phyloP scores from a whole-genome alignment of 2,113 vertebrate genomes.

The Callionymus lyra region DNA sequence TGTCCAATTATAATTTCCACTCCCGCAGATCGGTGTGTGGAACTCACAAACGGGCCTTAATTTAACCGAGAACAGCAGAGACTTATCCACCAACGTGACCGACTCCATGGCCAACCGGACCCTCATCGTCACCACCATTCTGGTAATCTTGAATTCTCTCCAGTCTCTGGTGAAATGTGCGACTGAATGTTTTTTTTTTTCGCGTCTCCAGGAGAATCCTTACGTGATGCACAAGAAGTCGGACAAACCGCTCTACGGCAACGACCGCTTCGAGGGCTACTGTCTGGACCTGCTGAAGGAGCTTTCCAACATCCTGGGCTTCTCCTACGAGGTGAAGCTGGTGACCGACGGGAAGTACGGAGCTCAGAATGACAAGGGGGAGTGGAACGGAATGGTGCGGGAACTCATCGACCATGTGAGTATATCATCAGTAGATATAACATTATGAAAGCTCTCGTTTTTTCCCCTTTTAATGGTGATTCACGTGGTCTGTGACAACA shows the following conservation, averaged over 20 bases:
- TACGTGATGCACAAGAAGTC: conserved; percentile 99
- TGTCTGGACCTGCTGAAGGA: conserved; percentile 94
- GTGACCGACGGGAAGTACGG: conserved; percentile 97
- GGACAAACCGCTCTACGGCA: conserved; percentile 91
- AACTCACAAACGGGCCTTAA: conserved; percentile 94
- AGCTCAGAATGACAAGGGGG: conserved; percentile 94
- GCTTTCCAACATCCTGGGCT: conserved; percentile 91
- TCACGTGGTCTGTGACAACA: neutral
- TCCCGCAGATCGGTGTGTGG: conserved; percentile 86
- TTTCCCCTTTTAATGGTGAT: too few relatives aligned
- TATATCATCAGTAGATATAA: conserved; percentile 1
- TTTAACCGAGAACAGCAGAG: conserved; percentile 82
- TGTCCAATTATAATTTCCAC: conserved; percentile 1
- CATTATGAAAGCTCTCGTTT: too few relatives aligned
- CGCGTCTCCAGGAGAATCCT: conserved; percentile 82
- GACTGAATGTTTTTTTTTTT: neutral
- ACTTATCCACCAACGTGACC: conserved; percentile 77
- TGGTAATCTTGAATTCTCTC: conserved; percentile 49
- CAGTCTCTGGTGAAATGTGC: neutral
- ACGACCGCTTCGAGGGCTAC: conserved; percentile 96
- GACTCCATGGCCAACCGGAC: conserved; percentile 91
- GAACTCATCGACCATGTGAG: conserved; percentile 97
- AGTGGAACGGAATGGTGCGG: conserved; percentile 98
- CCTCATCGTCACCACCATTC: conserved; percentile 90
- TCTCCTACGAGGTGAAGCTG: conserved; percentile 91